phyloP scores from a whole-genome alignment of 1,140 invertebrate species.

The Diploscapter pachys region DNA sequence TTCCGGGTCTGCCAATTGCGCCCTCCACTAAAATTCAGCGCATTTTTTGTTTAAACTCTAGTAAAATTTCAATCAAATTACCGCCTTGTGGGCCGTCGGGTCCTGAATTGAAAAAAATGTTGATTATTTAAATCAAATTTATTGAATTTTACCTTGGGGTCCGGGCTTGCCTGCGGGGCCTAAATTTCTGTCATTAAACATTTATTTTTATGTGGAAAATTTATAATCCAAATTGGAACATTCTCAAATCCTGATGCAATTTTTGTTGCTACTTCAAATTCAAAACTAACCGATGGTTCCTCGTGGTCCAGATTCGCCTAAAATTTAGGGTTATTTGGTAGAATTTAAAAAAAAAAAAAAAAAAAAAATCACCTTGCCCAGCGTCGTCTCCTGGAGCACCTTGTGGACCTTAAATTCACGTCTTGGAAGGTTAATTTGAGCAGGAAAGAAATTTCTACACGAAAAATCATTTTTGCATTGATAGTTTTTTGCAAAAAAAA shows the following conservation, averaged over 20 bases:
- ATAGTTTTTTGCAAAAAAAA: no score
- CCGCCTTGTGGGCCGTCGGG: constrained; percentile 23
- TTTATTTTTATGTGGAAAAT: constrained; percentile 27
- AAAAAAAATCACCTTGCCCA: background rate
- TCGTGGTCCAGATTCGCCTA: background rate
- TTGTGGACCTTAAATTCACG: constrained; percentile 40
- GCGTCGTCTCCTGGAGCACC: constrained; percentile 39
- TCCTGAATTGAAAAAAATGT: background rate
- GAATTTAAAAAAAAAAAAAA: background rate
- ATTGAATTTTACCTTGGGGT: constrained; percentile 22
- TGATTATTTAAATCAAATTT: background rate
- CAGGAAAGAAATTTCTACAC: no score
- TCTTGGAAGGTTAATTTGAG: constrained; percentile 30
- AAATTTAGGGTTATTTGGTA: background rate
- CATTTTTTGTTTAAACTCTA: no score
- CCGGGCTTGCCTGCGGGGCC: constrained; percentile 18
- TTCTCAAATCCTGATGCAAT: background rate
- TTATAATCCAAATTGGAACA: constrained; percentile 31
- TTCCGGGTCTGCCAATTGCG: constrained; percentile 25
- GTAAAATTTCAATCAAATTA: no score
- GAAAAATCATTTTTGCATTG: no score
- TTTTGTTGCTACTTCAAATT: background rate
- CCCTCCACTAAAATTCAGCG: constrained; percentile 5
- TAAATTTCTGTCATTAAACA: constrained; percentile 13
- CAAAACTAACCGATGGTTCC: background rate